Percentiles rank a stretch among this genome's conserved stretches.
Conservation (phyloP, 2,797 vertebrate genomes). For the Rachycentron canadum region DNA sequence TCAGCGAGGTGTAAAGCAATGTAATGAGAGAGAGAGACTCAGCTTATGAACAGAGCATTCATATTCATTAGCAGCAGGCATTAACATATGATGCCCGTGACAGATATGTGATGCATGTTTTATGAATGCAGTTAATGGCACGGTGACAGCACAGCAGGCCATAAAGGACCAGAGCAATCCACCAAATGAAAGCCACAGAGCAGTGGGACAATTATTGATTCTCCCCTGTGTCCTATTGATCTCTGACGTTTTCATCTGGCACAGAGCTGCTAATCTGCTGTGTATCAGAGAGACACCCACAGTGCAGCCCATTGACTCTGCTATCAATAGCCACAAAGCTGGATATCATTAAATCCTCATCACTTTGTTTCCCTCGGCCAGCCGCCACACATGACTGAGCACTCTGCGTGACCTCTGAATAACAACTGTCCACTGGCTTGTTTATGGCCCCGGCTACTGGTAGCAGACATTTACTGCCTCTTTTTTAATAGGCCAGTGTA, state of each 20-base stretch:
- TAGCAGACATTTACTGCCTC: conserved; percentile 75
- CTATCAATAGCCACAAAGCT: conserved; percentile 87
- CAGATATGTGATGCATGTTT: conserved; percentile 81
- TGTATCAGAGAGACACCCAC: conserved; percentile 87
- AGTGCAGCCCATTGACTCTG: conserved; percentile 86
- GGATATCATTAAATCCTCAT: conserved; percentile 90
- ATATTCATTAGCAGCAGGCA: conserved; percentile 92
- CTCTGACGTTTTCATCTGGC: conserved; percentile 88
- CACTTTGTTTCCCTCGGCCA: conserved; percentile 81
- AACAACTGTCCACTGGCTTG: conserved; percentile 80
- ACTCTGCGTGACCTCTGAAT: conserved; percentile 82
- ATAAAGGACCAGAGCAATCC: conserved; percentile 79
- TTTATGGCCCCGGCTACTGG: conserved; percentile 73
- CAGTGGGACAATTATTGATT: conserved; percentile 85
- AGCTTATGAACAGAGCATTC: conserved; percentile 87
- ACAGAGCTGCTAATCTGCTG: conserved; percentile 87
- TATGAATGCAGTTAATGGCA: conserved; percentile 79
- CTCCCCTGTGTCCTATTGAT: conserved; percentile 90
- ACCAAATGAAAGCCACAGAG: conserved; percentile 65
- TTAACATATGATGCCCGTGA: conserved; percentile 87
- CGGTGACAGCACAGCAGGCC: conserved; percentile 64
- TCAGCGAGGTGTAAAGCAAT: conserved; percentile 90
- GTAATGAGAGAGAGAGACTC: conserved; percentile 90
- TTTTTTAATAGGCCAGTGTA: conserved; percentile 76
- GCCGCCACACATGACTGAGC: conserved; percentile 77